phyloP scores from a whole-genome alignment of 2,888 invertebrate species.

The Ditylenchus weischeri region DNA sequence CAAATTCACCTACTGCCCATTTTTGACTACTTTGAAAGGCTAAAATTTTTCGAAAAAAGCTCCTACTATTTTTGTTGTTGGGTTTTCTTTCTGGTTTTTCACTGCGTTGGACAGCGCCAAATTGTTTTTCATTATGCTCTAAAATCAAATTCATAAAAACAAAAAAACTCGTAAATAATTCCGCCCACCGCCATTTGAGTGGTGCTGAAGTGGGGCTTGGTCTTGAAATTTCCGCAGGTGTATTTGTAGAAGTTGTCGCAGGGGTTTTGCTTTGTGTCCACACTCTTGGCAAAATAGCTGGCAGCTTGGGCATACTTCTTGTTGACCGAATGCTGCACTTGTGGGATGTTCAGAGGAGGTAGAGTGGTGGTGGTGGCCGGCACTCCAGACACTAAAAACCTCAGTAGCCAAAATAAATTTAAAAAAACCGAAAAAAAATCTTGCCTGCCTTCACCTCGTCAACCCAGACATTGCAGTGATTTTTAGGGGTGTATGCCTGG shows the following conservation, averaged over 20 bases:
- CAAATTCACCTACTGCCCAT: too few species aligned
- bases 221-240: conserved; percentile 39
- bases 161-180: too few species aligned
- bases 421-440: too few species aligned
- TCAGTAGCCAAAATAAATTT: too few species aligned
- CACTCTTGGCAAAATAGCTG: conserved; percentile 17
- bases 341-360: conserved; percentile 17
- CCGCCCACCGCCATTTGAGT: neutral
- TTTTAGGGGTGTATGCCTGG: conserved; percentile 41
- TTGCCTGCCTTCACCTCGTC: conserved; percentile 5
- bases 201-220: conserved; percentile 8
- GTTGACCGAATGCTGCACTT: neutral
- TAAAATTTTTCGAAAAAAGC: too few species aligned
- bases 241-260: conserved; percentile 53
- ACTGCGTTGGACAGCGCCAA: neutral
- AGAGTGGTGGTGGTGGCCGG: neutral
- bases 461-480: conserved; percentile 53
- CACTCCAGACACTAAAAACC: conserved; percentile 8
- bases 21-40: too few species aligned
- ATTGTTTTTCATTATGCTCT: conserved; percentile 6
- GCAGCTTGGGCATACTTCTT: conserved; percentile 18
- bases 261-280: conserved; percentile 36
- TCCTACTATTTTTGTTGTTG: too few species aligned
- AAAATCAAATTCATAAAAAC: too few species aligned
- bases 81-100: neutral